phyloP scores from a whole-genome alignment of 2,797 vertebrate species.

The Neomorphus geoffroyi region DNA sequence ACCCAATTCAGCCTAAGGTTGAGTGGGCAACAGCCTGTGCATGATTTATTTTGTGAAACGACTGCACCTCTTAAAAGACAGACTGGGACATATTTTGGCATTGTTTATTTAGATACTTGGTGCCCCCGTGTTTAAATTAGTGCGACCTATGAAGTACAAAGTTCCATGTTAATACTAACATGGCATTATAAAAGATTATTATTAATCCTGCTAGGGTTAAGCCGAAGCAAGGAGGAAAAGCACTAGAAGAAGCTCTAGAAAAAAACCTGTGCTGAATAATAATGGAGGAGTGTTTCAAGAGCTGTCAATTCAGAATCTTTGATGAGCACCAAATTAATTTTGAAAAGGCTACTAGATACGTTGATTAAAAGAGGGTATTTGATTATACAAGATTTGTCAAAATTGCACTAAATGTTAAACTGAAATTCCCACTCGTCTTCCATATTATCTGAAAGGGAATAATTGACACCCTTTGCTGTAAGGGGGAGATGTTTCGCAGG shows the following conservation, averaged over 20 bases:
- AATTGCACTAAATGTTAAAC: background rate
- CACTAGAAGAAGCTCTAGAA: background rate
- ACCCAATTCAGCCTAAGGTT: background rate
- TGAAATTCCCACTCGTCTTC: background rate
- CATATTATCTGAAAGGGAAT: background rate
- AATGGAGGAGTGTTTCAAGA: background rate
- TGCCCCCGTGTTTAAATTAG: background rate
- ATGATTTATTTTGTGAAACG: background rate
- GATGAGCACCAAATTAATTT: background rate
- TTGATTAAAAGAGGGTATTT: background rate
- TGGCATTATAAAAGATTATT: background rate
- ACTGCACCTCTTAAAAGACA: background rate
- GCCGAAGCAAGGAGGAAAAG: background rate
- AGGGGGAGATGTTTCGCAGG: background rate
- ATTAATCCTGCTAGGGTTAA: background rate
- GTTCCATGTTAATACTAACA: background rate
- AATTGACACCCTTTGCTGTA: background rate
- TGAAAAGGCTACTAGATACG: background rate
- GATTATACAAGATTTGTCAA: background rate
- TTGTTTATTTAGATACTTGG: background rate
- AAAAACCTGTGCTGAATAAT: background rate
- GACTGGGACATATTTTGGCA: background rate
- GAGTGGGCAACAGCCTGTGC: background rate
- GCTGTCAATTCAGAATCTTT: background rate
- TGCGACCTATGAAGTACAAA: background rate